Conservation (phyloP, 1,140 invertebrate species). For the Drosophila pandora region DNA sequence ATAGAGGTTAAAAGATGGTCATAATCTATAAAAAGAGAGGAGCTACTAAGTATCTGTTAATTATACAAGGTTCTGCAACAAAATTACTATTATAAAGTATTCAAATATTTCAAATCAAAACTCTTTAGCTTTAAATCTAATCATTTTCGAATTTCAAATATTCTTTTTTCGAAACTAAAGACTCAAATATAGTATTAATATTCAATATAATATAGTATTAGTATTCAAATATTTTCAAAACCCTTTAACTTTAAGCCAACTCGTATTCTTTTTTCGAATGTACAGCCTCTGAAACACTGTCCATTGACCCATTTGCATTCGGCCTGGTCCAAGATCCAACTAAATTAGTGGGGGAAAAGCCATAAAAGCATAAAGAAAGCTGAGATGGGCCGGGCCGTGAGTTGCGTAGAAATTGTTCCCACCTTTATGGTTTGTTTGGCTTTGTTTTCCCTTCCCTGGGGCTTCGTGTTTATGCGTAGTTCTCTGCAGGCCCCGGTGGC, state of each 20-base stretch:
- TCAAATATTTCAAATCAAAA: background rate
- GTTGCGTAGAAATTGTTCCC: slow-evolving; percentile 70
- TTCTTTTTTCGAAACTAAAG: no score
- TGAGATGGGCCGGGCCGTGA: slow-evolving; percentile 10
- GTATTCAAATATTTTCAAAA: background rate
- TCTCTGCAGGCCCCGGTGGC: slow-evolving; percentile 18
- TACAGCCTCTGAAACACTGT: slow-evolving; percentile 52
- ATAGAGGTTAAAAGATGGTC: background rate
- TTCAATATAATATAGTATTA: no score
- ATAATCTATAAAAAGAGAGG: background rate
- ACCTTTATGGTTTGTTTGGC: slow-evolving; percentile 63
- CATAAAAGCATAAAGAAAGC: slow-evolving; percentile 51
- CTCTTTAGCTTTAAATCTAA: background rate
- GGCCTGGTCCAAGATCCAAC: slow-evolving; percentile 28
- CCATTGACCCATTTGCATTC: slow-evolving; percentile 72
- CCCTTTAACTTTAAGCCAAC: background rate
- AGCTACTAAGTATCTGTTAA: background rate
- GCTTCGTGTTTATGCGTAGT: slow-evolving; percentile 32
- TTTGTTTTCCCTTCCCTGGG: slow-evolving; percentile 29
- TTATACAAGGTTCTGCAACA: background rate
- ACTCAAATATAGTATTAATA: background rate
- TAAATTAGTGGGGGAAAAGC: slow-evolving; percentile 53
- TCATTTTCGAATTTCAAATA: no score
- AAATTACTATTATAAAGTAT: background rate
- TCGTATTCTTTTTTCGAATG: background rate